phyloP scores from a whole-genome alignment of 2,888 invertebrate genomes.

The Dascillus cervinus region DNA sequence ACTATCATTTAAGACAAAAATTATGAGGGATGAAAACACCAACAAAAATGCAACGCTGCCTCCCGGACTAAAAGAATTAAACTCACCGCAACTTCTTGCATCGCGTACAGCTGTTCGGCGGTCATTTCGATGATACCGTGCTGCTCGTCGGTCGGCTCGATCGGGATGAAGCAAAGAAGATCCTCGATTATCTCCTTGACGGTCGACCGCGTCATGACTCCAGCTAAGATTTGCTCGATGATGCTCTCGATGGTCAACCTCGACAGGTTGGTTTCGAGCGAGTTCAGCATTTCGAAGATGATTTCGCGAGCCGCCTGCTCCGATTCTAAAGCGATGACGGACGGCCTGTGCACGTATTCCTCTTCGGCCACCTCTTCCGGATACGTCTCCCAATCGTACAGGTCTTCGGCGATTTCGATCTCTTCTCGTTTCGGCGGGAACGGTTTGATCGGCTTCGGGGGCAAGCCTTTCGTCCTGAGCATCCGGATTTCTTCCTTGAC shows the following conservation, averaged over 20 bases:
- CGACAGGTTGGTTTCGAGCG: constrained; percentile 20
- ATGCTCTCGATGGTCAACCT: constrained; percentile 26
- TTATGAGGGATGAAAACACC: no score
- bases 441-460: constrained; percentile 9
- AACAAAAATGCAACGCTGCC: no score
- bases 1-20: no score
- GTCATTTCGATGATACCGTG: constrained; percentile 25
- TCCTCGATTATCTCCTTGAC: constrained; percentile 28
- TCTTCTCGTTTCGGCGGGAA: constrained; percentile 6
- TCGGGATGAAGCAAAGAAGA: constrained; percentile 27
- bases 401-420: constrained; percentile 12
- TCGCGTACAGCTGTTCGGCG: constrained; percentile 29
- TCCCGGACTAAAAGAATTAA: background rate
- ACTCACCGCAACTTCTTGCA: constrained; percentile 27
- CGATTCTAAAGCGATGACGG: constrained; percentile 21
- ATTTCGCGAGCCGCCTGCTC: constrained; percentile 26
- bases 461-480: constrained; percentile 33
- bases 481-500: constrained; percentile 28
- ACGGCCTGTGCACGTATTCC: no score
- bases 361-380: no score
- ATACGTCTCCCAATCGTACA: background rate
- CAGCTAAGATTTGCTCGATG: constrained; percentile 18
- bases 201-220: constrained; percentile 23
- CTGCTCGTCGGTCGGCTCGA: constrained; percentile 26
- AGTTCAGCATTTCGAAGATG: constrained; percentile 25